Percentiles rank a stretch among this genome's conserved stretches.
Conservation (phyloP, 1,140 invertebrate species). For the honey bee (Apis mellifera) region Amel_HAv3.1 CM009938.2:3255001-3255500, state of each 20-base stretch:
- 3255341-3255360: constrained; percentile 58
- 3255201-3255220: constrained; percentile 39
- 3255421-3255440: constrained; percentile 25
- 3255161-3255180: background rate
- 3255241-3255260: constrained; percentile 26
- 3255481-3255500: constrained; percentile 13
- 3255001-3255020: too few species aligned
- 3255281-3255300: constrained; percentile 25
- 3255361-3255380: constrained; percentile 58
- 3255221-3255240: constrained; percentile 25
- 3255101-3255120: too few species aligned
- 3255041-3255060: too few species aligned
- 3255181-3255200: constrained; percentile 12
- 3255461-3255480: constrained; percentile 44
- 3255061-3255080: too few species aligned
- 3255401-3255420: constrained; percentile 51
- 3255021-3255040: too few species aligned
- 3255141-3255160: too few species aligned
- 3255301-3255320: constrained; percentile 60
- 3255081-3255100: too few species aligned
- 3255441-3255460: constrained; percentile 32
- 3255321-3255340: constrained; percentile 52
- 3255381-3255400: constrained; percentile 22
- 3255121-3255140: too few species aligned
- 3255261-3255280: constrained; percentile 36